Conservation (phyloP, 2,797 vertebrate species). For the Parotocinclus haroldoi region DNA sequence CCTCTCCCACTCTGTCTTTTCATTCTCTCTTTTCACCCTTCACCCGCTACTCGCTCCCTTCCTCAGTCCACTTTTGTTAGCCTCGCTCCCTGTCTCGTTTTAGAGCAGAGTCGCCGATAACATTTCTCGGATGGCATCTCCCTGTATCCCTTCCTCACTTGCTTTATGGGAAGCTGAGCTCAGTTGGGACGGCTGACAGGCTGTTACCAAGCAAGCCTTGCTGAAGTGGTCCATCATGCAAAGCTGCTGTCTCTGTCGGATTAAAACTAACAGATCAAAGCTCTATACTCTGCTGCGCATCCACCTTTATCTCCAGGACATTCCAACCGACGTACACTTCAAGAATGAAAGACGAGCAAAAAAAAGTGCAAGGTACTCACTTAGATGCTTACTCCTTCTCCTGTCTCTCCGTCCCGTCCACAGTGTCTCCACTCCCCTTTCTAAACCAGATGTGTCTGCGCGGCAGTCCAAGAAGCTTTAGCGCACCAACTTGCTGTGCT, state of each 20-base stretch:
- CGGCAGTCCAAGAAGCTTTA: constrained; percentile 33
- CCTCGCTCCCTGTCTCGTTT: constrained; percentile 44
- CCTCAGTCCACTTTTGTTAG: constrained; percentile 42
- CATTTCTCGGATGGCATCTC: constrained; percentile 11
- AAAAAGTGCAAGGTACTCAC: constrained; percentile 52
- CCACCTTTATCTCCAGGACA: neutral
- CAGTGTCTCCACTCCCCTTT: constrained; percentile 42
- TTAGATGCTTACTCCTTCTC: constrained; percentile 45
- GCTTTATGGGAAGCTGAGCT: neutral
- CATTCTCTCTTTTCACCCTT: constrained; percentile 42
- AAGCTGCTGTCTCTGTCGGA: constrained; percentile 5
- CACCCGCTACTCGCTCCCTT: constrained; percentile 3
- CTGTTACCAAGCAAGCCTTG: constrained; percentile 7
- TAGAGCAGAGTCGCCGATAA: neutral
- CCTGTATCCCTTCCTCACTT: neutral
- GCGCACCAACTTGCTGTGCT: constrained; percentile 43
- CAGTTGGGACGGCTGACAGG: constrained; percentile 36
- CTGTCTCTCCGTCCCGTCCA: constrained; percentile 38
- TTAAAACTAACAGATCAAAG: neutral
- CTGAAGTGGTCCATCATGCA: constrained; percentile 33
- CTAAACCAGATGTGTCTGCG: constrained; percentile 31
- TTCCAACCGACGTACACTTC: neutral
- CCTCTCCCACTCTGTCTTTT: constrained; percentile 43
- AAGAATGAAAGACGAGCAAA: constrained; percentile 17
- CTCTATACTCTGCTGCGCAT: neutral